Conservation (phyloP, 1,140 invertebrate genomes). For the Phortica variegata region DNA sequence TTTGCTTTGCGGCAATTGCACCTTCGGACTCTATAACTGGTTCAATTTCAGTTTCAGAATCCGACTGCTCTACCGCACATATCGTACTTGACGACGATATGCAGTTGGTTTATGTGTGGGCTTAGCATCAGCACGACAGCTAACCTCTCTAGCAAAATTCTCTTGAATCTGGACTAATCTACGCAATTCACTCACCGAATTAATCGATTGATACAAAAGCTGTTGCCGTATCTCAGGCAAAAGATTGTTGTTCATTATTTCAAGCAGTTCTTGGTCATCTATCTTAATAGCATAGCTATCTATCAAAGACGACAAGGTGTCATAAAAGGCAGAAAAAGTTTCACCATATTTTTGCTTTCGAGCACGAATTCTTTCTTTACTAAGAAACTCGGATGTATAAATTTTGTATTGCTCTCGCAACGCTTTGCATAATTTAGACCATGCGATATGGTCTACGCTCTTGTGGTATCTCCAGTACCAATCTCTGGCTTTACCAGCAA, state of each 20-base stretch:
- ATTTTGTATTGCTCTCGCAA: constrained; percentile 11
- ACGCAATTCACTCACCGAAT: neutral
- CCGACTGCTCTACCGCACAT: no score
- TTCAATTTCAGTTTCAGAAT: no score
- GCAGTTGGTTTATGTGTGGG: no score
- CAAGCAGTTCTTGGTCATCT: neutral
- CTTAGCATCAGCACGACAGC: no score
- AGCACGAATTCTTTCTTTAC: constrained; percentile 2
- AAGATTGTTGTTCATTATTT: neutral
- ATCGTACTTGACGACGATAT: no score
- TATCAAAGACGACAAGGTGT: neutral
- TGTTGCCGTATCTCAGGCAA: neutral
- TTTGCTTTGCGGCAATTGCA: neutral
- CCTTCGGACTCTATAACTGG: no score
- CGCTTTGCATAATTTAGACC: constrained; percentile 4
- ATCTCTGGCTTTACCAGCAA: neutral
- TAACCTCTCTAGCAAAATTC: neutral
- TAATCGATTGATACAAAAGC: neutral
- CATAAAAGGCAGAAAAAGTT: constrained; percentile 1
- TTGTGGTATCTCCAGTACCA: constrained; percentile 8
- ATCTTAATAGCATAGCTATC: neutral
- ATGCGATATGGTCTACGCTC: constrained; percentile 2
- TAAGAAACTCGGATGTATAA: constrained; percentile 10
- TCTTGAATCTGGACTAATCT: neutral
- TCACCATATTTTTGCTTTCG: constrained; percentile 1